These are phyloP conservation scores for Yasuhikotakia modesta DNA, from an alignment of 2,797 vertebrate species.

Conservation along the genomic window DNA sequence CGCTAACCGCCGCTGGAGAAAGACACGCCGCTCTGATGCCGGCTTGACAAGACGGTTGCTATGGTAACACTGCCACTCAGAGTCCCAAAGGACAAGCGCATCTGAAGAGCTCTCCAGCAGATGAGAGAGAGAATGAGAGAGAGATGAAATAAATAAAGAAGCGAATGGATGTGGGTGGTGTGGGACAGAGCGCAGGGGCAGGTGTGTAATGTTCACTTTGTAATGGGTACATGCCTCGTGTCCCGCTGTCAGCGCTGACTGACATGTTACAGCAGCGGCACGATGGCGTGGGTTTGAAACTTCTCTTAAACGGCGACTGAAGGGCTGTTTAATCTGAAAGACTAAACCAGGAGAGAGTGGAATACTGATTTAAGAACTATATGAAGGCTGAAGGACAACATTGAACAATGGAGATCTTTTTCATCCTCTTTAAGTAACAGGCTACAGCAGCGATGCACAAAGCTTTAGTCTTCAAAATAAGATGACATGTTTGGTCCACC, in stretches of 20 bases:
- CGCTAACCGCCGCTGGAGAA: slow-evolving; percentile 21
- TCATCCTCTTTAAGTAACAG: slow-evolving; percentile 12
- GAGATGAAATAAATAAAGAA: slow-evolving; percentile 48
- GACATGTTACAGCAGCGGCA: slow-evolving; percentile 49
- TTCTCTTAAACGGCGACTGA: slow-evolving; percentile 42
- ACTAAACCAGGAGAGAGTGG: slow-evolving; percentile 36
- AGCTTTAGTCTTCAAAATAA: slow-evolving; percentile 8
- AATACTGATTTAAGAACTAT: slow-evolving; percentile 50
- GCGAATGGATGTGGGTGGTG: slow-evolving; percentile 48
- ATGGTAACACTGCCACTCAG: slow-evolving; percentile 55
- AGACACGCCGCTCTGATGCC: slow-evolving; percentile 43
- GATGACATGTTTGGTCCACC: slow-evolving; percentile 42
- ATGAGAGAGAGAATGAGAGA: slow-evolving; percentile 43
- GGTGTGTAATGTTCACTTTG: slow-evolving; percentile 43
- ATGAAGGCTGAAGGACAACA: slow-evolving; percentile 39
- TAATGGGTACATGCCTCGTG: slow-evolving; percentile 1
- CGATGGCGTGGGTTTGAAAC: slow-evolving; percentile 51
- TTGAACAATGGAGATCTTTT: slow-evolving; percentile 35
- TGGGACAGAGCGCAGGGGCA: slow-evolving; percentile 51
- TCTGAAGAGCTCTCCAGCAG: slow-evolving; percentile 61
- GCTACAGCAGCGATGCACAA: background rate
- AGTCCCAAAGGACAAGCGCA: slow-evolving; percentile 54
- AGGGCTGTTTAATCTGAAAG: slow-evolving; percentile 50
- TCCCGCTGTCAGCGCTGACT: slow-evolving; percentile 41
- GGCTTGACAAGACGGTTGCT: slow-evolving; percentile 58